Conservation (phyloP, 2,113 vertebrate species). For the Lontra canadensis region DNA sequence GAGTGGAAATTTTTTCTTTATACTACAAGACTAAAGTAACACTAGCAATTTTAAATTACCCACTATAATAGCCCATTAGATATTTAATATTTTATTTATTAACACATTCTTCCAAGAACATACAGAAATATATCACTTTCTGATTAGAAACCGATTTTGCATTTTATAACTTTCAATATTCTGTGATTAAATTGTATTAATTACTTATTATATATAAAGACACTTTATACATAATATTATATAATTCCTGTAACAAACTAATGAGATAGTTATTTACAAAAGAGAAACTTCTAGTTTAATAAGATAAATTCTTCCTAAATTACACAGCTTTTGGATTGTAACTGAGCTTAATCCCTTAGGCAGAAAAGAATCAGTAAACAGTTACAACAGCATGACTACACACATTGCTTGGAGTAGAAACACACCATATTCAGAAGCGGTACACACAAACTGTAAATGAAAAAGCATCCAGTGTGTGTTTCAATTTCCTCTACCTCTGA, state of each 20-base stretch:
- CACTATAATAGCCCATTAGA: neutral
- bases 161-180: neutral
- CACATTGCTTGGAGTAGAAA: neutral
- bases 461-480: neutral
- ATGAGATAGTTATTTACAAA: neutral
- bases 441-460: neutral
- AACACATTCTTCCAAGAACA: neutral
- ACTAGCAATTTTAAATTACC: neutral
- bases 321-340: neutral
- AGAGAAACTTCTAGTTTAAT: neutral
- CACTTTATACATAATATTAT: neutral
- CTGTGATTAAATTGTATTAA: neutral
- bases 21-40: neutral
- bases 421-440: neutral
- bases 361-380: neutral
- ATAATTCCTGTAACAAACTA: neutral
- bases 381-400: neutral
- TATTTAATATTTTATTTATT: neutral
- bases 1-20: neutral
- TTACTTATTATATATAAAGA: neutral
- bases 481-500: neutral
- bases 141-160: neutral
- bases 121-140: neutral
- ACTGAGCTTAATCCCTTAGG: neutral
- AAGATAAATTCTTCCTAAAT: neutral